A percentile compares a stretch with the other conserved stretches of the same genome.
Evolutionary conservation across 2,113 vertebrate species (phyloP).

Genomic region (Sterrhoptilus dennistouni): DNA sequence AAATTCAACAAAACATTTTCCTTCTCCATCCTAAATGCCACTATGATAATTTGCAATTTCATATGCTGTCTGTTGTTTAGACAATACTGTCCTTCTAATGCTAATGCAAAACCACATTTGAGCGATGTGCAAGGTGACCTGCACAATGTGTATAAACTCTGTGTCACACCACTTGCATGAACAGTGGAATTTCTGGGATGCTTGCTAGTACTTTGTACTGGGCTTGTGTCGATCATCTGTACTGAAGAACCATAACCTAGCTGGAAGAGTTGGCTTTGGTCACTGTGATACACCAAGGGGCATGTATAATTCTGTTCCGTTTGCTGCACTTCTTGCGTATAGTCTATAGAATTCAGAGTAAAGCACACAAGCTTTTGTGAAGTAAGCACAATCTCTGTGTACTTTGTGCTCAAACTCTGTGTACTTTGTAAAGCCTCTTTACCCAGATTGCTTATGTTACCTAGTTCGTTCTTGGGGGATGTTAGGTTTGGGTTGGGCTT

Average conservation of each 20-base stretch:
- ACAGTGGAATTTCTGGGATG: background rate
- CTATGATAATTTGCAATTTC: background rate
- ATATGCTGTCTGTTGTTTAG: background rate
- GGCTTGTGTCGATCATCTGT: background rate
- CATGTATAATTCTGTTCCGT: background rate
- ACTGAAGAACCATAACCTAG: background rate
- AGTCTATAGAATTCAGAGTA: background rate
- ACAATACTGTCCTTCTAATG: background rate
- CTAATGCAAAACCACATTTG: background rate
- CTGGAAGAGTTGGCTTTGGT: background rate
- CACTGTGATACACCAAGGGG: background rate
- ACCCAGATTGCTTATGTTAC: constrained; percentile 25
- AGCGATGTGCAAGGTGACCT: background rate
- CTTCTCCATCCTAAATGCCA: background rate
- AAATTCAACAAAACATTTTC: background rate
- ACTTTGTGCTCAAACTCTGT: background rate
- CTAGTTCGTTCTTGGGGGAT: background rate
- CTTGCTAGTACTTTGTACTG: background rate
- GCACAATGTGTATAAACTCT: background rate
- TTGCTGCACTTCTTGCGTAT: background rate
- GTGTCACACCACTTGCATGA: background rate
- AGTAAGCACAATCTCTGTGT: background rate
- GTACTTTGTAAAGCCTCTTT: constrained; percentile 3
- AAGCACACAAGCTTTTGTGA: background rate
- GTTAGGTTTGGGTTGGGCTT: background rate